Evolutionary conservation across 2,797 vertebrate species (phyloP).

Genomic region (Neosilurus mollespiculum): DNA sequence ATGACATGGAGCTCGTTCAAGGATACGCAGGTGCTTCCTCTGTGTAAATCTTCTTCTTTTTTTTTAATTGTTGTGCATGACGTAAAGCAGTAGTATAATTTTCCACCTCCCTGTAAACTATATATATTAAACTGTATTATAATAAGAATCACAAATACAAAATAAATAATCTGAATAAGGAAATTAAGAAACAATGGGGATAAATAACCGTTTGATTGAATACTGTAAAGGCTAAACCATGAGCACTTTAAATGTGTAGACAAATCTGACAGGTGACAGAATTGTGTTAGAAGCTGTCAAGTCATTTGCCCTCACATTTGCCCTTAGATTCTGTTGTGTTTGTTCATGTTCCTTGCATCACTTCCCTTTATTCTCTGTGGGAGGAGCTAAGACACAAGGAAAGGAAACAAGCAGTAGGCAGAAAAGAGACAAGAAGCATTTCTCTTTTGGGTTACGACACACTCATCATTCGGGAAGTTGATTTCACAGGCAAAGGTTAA

Average conservation of each 20-base stretch:
- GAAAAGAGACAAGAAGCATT: slow-evolving; percentile 5
- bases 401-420: slow-evolving; percentile 13
- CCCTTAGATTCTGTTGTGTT: slow-evolving; percentile 6
- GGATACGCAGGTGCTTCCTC: slow-evolving; percentile 27
- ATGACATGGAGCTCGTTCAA: neutral
- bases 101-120: neutral
- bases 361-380: neutral
- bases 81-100: neutral
- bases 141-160: neutral
- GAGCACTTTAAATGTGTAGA: too few species aligned
- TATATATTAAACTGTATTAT: too few species aligned
- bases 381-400: slow-evolving; percentile 16
- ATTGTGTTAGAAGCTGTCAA: neutral
- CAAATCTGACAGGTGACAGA: neutral
- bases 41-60: neutral
- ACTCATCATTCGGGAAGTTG: neutral
- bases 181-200: neutral
- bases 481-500: neutral
- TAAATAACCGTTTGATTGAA: neutral
- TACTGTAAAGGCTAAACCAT: neutral
- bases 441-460: neutral
- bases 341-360: slow-evolving; percentile 18
- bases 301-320: slow-evolving; percentile 3
- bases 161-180: neutral
- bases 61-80: neutral